Conservation (phyloP, 2,113 vertebrate genomes). For the Limanda limanda region DNA sequence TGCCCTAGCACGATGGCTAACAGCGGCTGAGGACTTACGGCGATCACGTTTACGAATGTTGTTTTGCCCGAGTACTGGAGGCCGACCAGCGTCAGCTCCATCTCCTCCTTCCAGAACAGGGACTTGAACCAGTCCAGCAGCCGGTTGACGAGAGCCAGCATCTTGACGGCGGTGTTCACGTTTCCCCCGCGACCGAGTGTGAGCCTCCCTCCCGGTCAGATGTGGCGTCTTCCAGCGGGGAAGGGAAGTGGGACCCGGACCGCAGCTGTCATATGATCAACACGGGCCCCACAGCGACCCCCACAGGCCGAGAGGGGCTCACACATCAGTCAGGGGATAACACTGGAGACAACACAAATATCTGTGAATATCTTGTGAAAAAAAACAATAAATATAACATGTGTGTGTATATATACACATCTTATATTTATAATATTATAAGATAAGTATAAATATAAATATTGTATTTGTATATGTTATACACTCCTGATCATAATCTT, state of each 20-base stretch:
- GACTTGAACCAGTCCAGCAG: conserved; percentile 90
- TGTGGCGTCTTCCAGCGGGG: conserved; percentile 70
- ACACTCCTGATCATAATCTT: too few relatives aligned
- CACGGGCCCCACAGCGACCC: conserved; percentile 42
- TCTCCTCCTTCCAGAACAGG: conserved; percentile 92
- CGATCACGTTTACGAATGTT: conserved; percentile 92
- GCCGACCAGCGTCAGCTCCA: conserved; percentile 91
- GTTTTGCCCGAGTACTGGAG: conserved; percentile 93
- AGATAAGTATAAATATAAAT: too few relatives aligned
- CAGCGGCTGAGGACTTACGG: conserved; percentile 81
- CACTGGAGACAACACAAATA: too few relatives aligned
- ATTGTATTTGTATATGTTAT: too few relatives aligned
- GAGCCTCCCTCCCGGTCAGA: conserved; percentile 68
- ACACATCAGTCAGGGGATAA: too few relatives aligned
- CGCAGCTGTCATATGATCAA: conserved; percentile 69
- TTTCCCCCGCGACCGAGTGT: conserved; percentile 20
- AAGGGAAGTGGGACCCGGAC: conserved; percentile 58
- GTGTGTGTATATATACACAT: too few relatives aligned
- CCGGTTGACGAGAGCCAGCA: conserved; percentile 88
- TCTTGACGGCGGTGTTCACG: conserved; percentile 66
- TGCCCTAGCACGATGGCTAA: conserved; percentile 59
- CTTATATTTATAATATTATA: too few relatives aligned
- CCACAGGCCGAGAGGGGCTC: background rate
- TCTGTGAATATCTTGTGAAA: too few relatives aligned
- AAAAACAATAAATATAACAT: too few relatives aligned